Evolutionary conservation across 2,113 vertebrate species (phyloP).

Genomic region (Sialia sialis): DNA sequence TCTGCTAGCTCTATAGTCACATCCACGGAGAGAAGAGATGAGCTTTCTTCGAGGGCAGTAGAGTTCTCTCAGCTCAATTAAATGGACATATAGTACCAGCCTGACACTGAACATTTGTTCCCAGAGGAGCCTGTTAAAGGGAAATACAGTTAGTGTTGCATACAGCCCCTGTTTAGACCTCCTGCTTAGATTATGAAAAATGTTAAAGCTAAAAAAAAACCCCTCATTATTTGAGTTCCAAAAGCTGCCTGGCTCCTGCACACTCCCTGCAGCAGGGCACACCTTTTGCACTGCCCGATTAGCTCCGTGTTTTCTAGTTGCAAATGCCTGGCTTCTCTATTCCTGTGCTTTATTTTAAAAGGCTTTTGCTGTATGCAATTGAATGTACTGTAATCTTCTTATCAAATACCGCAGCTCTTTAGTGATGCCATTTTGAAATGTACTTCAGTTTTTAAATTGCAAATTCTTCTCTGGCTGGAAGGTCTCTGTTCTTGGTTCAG

Average conservation of each 20-base stretch:
- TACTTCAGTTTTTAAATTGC: conserved; percentile 49
- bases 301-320: conserved; percentile 38
- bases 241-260: conserved; percentile 15
- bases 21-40: conserved; percentile 34
- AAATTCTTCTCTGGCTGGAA: conserved; percentile 33
- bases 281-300: conserved; percentile 29
- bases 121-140: conserved; percentile 50
- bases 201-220: background rate
- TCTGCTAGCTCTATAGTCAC: conserved; percentile 13
- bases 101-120: conserved; percentile 59
- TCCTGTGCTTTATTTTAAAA: conserved; percentile 52
- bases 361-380: conserved; percentile 44
- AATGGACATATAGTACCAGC: conserved; percentile 43
- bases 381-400: conserved; percentile 62
- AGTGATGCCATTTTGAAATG: conserved; percentile 55
- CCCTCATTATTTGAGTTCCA: conserved; percentile 16
- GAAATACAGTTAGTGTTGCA: conserved; percentile 47
- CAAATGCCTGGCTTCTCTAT: conserved; percentile 2
- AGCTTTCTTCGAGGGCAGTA: conserved; percentile 28
- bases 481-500: background rate
- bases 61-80: conserved; percentile 57
- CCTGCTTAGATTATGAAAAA: conserved; percentile 42
- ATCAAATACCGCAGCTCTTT: conserved; percentile 57
- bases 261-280: background rate
- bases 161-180: conserved; percentile 55